Evolutionary conservation across 2,888 invertebrate genomes (phyloP).

Genomic region (Epistrophe grossulariae): DNA sequence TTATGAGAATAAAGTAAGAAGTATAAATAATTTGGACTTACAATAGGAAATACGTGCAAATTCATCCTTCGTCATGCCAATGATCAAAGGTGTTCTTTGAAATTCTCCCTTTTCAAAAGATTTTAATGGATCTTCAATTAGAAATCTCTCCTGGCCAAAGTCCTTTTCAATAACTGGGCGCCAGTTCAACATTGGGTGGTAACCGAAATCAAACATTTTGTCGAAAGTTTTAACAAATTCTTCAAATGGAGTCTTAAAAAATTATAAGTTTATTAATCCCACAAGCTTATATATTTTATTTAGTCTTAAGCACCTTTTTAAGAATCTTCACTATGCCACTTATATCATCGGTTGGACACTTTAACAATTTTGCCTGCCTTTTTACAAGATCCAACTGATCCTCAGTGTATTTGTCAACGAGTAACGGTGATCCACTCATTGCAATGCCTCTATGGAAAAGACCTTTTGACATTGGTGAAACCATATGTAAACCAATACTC

Average conservation of each 20-base stretch:
- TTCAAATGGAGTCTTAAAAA: slow-evolving; percentile 77
- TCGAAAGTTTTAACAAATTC: slow-evolving; percentile 78
- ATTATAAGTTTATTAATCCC: not conserved
- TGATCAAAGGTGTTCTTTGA: slow-evolving; percentile 87
- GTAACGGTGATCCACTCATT: slow-evolving; percentile 87
- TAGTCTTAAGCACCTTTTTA: slow-evolving; percentile 82
- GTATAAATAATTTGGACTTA: slow-evolving; percentile 72
- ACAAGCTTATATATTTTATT: no score
- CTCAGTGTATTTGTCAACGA: slow-evolving; percentile 84
- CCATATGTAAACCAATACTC: slow-evolving; percentile 85
- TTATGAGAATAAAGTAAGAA: not conserved
- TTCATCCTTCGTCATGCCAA: slow-evolving; percentile 88
- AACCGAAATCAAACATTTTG: slow-evolving; percentile 81
- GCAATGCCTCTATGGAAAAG: slow-evolving; percentile 89
- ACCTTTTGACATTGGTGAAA: slow-evolving; percentile 88
- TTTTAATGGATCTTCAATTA: slow-evolving; percentile 86
- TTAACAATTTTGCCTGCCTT: slow-evolving; percentile 86
- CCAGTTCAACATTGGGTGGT: slow-evolving; percentile 84
- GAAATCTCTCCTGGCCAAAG: slow-evolving; percentile 87
- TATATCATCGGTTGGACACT: slow-evolving; percentile 84
- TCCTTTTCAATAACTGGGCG: slow-evolving; percentile 87
- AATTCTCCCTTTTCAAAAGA: slow-evolving; percentile 85
- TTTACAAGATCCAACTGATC: slow-evolving; percentile 86
- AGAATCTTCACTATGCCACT: slow-evolving; percentile 86
- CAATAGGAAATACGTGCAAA: slow-evolving; percentile 86